Evolutionary conservation across 2,797 vertebrate genomes (phyloP).

Genomic region (Scyliorhinus canicula): DNA sequence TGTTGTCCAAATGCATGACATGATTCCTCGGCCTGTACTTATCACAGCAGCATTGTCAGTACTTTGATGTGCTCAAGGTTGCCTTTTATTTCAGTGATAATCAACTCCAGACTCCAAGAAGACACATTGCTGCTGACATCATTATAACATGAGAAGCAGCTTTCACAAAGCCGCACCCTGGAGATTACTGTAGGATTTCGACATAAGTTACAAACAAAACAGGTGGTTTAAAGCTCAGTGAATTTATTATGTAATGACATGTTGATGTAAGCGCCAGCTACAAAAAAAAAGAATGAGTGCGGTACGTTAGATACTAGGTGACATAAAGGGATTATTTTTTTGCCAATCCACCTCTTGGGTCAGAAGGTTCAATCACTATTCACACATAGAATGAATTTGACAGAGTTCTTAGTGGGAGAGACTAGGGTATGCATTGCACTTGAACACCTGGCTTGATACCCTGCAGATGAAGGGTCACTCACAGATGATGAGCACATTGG

Average conservation of each 20-base stretch:
- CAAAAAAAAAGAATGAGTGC: not conserved
- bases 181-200: not conserved
- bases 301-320: not conserved
- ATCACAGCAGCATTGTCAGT: not conserved
- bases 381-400: not conserved
- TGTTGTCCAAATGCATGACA: not conserved
- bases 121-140: not conserved
- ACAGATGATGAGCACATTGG: not conserved
- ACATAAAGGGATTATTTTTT: not conserved
- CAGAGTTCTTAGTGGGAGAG: not conserved
- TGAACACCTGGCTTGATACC: not conserved
- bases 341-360: not conserved
- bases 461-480: not conserved
- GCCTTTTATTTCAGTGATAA: not conserved
- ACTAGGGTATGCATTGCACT: not conserved
- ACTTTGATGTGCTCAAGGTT: not conserved
- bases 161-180: not conserved
- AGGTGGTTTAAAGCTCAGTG: constrained; percentile 15
- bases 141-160: constrained; percentile 15
- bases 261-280: not conserved
- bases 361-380: not conserved
- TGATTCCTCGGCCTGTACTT: not conserved
- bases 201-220: constrained; percentile 10
- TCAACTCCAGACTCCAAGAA: not conserved
- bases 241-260: constrained; percentile 12